Conservation (phyloP, 2,797 vertebrate genomes). For the Scarus forsteni region DNA sequence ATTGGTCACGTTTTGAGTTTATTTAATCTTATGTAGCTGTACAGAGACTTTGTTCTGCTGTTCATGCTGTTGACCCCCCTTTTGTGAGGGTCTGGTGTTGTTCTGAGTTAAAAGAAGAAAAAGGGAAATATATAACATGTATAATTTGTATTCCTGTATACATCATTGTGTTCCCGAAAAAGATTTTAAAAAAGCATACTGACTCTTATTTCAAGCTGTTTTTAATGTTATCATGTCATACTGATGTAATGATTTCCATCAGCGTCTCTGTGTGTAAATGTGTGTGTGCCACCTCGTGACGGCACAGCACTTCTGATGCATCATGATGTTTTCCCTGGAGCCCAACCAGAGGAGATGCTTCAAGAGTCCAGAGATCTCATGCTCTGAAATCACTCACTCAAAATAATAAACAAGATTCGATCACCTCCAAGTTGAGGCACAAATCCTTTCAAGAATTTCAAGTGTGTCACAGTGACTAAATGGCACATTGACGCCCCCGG, state of each 20-base stretch:
- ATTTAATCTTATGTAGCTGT: too few relatives aligned
- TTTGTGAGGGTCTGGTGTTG: too few relatives aligned
- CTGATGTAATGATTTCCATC: slow-evolving; percentile 20
- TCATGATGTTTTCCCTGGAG: slow-evolving; percentile 29
- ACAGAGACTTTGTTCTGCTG: too few relatives aligned
- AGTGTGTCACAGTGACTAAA: background rate
- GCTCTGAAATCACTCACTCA: background rate
- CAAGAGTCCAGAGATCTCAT: background rate
- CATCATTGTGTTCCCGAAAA: too few relatives aligned
- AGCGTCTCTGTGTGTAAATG: background rate
- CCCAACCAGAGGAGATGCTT: slow-evolving; percentile 9
- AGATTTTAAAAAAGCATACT: too few relatives aligned
- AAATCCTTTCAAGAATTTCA: slow-evolving; percentile 31
- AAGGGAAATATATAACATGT: too few relatives aligned
- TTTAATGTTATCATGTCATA: slow-evolving; percentile 20
- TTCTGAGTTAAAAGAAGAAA: too few relatives aligned
- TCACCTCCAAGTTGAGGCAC: background rate
- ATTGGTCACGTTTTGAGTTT: too few relatives aligned
- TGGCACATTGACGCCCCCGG: background rate
- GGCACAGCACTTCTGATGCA: slow-evolving; percentile 35
- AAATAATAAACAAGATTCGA: background rate
- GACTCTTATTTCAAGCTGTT: background rate
- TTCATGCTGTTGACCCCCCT: too few relatives aligned
- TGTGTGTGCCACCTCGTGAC: slow-evolving; percentile 24
- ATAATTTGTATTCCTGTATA: too few relatives aligned